Base-by-base conservation (phyloP, 2,888 invertebrate genomes). In the Cyrtodaria siliqua region DNA sequence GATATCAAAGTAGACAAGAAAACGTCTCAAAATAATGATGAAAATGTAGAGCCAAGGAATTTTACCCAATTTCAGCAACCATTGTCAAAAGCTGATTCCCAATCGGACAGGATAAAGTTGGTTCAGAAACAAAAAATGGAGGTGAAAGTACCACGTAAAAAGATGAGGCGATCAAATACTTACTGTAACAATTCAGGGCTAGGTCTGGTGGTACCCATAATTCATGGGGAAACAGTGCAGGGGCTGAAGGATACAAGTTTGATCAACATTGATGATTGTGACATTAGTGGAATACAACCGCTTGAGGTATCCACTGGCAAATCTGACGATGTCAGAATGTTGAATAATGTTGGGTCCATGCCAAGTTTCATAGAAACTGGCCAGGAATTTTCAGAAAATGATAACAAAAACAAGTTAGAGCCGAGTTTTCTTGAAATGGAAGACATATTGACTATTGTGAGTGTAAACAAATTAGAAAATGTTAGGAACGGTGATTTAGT, bases 161-260 rank as follows among this genome's bases (percentile, higher is more conserved):
- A 75, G 23, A 71, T 81, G 77, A 67, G 81, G 16, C 42, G 81
- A n/a, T 81, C 81, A n/a, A 75, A 75, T 53, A 81, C 81, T n/a
- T 81, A 81, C 49, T 75, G 68, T 2, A 78, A 81, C 55, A 72
- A 78, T 8, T 81, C 78, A 27, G 71, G 71, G 9, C 24, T 49
- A 40, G 78, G 81, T 24, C 52, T 81, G 1, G 23, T 55, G 20
- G 60, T 81, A n/a, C 81, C 81, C 2, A 66, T 81, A 26, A 81
- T 81, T 29, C 56, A 72, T 2, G 77, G 74, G 20, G 75, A 78
- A 16, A 66, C 12, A 9, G 71, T 81, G 3, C 60, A 75, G 27
- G 81, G 78, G 16, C 70, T 44, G 16, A 59, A 44, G 50, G 72
- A 77, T 40, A 70, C 66, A 26, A 74, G 73, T 42, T 27, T 70